Percentiles rank a stretch among this genome's conserved stretches.
Conservation (phyloP, 2,888 invertebrate genomes). For the Cepaea hortensis region DNA sequence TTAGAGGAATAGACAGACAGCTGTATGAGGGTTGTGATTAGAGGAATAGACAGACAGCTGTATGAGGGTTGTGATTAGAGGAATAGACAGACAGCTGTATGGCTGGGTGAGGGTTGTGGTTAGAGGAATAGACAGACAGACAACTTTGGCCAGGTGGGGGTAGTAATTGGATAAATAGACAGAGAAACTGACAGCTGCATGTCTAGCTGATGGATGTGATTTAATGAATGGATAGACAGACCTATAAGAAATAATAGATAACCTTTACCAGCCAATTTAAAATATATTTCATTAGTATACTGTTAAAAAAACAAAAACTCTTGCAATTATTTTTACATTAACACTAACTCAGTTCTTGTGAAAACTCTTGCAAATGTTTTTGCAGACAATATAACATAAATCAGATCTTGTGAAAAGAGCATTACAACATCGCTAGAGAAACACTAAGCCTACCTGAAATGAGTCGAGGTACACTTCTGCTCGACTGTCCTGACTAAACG, state of each 20-base stretch:
- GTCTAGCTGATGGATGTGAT: too few relatives aligned
- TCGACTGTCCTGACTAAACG: constrained; percentile 61
- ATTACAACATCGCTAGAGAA: too few relatives aligned
- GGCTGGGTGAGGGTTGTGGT: too few relatives aligned
- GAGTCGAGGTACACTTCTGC: constrained; percentile 65
- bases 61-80: too few relatives aligned
- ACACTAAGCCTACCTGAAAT: constrained; percentile 50
- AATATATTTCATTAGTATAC: background rate
- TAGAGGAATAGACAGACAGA: too few relatives aligned
- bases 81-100: too few relatives aligned
- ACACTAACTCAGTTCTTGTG: background rate
- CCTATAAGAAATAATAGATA: background rate
- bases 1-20: too few relatives aligned
- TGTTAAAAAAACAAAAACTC: background rate
- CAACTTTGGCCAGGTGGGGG: too few relatives aligned
- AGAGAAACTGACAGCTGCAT: too few relatives aligned
- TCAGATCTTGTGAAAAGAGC: background rate
- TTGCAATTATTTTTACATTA: background rate
- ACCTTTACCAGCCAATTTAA: background rate
- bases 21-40: too few relatives aligned
- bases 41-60: too few relatives aligned
- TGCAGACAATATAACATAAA: background rate
- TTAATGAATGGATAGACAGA: background rate
- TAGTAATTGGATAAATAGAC: too few relatives aligned
- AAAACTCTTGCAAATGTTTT: background rate